Conservation (phyloP, 2,797 vertebrate genomes). For the Malurus splendens region DNA sequence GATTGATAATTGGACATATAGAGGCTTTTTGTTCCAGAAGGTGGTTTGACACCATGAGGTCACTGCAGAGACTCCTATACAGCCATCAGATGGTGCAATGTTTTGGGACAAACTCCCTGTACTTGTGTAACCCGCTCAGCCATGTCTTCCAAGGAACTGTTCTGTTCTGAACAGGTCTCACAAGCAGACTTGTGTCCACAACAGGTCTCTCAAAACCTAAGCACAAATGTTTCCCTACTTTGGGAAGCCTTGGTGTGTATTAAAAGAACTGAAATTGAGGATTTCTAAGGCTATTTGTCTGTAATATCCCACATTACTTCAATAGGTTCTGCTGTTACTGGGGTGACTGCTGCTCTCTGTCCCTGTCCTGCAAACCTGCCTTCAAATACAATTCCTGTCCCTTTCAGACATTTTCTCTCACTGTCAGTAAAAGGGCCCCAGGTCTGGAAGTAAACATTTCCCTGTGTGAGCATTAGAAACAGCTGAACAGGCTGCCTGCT, state of each 20-base stretch:
- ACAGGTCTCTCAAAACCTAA: background rate
- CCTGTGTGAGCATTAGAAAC: background rate
- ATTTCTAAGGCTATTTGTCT: background rate
- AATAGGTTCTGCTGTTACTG: background rate
- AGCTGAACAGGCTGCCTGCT: background rate
- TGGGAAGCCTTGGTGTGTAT: background rate
- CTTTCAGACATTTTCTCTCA: background rate
- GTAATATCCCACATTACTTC: background rate
- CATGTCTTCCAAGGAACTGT: background rate
- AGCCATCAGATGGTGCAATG: background rate
- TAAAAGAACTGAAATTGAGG: background rate
- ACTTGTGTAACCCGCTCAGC: background rate
- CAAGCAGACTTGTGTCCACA: background rate
- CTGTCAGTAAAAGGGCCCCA: background rate
- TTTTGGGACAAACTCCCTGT: background rate
- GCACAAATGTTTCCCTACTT: background rate
- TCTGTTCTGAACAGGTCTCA: background rate
- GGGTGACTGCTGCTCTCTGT: background rate
- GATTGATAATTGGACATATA: background rate
- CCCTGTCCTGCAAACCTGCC: background rate
- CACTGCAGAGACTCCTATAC: background rate
- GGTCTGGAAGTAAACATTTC: background rate
- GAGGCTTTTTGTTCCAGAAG: background rate
- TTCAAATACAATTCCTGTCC: background rate
- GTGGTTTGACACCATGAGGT: accelerated